Evolutionary conservation across 2,797 vertebrate genomes (phyloP), one percentile per base, ranked within the genome.

Genomic region (Anomalospiza imberbis): DNA sequence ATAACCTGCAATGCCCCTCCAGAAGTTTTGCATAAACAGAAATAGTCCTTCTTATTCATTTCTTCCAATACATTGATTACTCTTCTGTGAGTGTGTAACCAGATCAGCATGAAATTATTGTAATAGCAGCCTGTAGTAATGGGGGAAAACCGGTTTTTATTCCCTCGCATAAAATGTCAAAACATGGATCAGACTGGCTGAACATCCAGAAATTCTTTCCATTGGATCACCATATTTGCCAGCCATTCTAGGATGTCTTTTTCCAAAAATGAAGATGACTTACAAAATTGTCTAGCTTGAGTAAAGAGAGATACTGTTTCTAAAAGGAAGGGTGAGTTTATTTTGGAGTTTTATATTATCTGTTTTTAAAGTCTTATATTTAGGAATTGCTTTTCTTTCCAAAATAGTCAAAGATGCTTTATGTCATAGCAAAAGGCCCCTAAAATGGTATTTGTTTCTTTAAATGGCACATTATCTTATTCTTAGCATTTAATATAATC

Each of bases 151-250:
- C 4, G 60, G 58, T 12, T 94, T 88, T 95, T 89, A 83, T 96
- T 94, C 40, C 36, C 76, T 80, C 53, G 60, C 47, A 85, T 55
- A 78, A 93, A 95, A 95, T 62, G 57, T 94, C 89, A 94, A 91
- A 96, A 81, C 26, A 65, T 89, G 82, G 85, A 91, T 92, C 62
- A 95, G 70, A 91, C 60, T 96, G 96, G 91, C 91, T 91, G 94
- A 96, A 94, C 85, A 92, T 89, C 85, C 95, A 95, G 76, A 96
- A 96, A 96, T 95, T 96, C 92, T 96, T 96, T 96, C 95, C 96
- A 67, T 73, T 50, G 11, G 5, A 91, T 92, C 54, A 34, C 48
- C 0, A 2, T 70, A 86, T 91, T 78, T 96, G 92, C 93, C 96
- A 96, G 36, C 82, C 91, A 81, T 91, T 91, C 82, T 96, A 91